Evolutionary conservation across 2,797 vertebrate species (phyloP), one percentile per base, ranked within the genome.

Genomic region (Orestias chungarensis): DNA sequence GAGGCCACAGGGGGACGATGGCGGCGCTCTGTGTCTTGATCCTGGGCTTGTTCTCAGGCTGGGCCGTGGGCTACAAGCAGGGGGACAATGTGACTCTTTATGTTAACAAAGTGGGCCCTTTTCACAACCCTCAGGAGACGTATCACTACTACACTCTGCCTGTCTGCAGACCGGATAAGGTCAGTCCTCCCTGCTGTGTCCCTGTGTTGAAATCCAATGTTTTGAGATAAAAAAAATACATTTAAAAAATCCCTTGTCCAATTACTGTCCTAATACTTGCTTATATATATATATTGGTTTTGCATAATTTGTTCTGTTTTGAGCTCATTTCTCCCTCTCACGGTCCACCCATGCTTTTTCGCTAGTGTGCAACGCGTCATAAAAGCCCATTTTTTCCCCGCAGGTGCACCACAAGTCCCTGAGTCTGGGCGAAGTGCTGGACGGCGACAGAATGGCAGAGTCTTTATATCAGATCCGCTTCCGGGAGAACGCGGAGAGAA

Each of bases 41-140:
- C 75, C 80, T 92, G 76, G 82, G 88, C 70, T 78, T 94, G 46
- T 72, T 93, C 73, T 87, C 92, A 6, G 85, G 92, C 78, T 93
- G 90, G 68, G 87, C 93, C 29, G 84, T 85, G 52, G 93, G 89
- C 82, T 97, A 95, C 86, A 95, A 96, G 78, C 79, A 80, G 17
- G 96, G 95, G 11, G 95, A 96, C 70, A 93, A 94, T 0, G 95
- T 98, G 65, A 92, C 94, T 81, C 90, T 98, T 0, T 98, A 96
- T 74, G 96, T 98, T 83, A 97, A 98, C 93, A 98, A 98, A 95
- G 97, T 98, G 70, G 97, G 97, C 1, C 96, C 97, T 57, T 98
- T 97, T 86, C 96, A 98, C 86, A 98, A 98, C 82, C 97, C 96
- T 27, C 97, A 98, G 87, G 97, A 98, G 93, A 98, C 97, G 6